Percentiles rank a stretch among this genome's conserved stretches.
Evolutionary conservation across 2,888 invertebrate species (phyloP).

Genomic region (Esperia sulphurella): DNA sequence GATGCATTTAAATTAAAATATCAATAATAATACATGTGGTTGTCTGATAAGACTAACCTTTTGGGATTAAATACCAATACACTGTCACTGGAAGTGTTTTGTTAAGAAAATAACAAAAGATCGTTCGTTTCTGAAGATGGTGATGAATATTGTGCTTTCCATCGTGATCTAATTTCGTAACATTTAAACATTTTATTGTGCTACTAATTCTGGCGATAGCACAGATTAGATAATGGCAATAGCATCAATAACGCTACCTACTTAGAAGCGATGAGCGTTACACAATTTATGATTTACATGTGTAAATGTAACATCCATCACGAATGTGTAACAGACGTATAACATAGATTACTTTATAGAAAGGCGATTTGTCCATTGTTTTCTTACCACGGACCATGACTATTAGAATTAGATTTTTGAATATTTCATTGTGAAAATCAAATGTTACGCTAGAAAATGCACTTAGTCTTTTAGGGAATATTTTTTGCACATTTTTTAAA

Average conservation of each 20-base stretch:
- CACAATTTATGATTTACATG: slow-evolving; percentile 9
- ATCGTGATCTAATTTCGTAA: slow-evolving; percentile 12
- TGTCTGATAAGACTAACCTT: too few relatives aligned
- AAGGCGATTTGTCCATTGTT: slow-evolving; percentile 5
- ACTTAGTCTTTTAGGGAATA: background rate
- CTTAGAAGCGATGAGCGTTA: background rate
- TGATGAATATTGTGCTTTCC: background rate
- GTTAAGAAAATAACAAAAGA: too few relatives aligned
- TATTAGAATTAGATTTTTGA: slow-evolving; percentile 1
- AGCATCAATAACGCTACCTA: background rate
- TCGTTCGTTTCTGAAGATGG: too few relatives aligned
- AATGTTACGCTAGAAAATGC: background rate
- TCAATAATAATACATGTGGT: too few relatives aligned
- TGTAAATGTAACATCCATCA: slow-evolving; percentile 1
- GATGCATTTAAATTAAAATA: too few relatives aligned
- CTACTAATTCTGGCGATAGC: background rate
- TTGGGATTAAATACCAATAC: too few relatives aligned
- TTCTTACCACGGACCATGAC: slow-evolving; percentile 6
- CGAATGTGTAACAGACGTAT: background rate
- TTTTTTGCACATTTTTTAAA: too few relatives aligned
- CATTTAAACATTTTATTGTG: background rate
- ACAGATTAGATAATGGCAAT: slow-evolving; percentile 6
- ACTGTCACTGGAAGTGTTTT: too few relatives aligned
- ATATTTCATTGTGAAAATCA: background rate
- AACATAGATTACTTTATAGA: background rate